Conservation (phyloP, 2,113 vertebrate genomes). For the Okapia johnstoni region DNA sequence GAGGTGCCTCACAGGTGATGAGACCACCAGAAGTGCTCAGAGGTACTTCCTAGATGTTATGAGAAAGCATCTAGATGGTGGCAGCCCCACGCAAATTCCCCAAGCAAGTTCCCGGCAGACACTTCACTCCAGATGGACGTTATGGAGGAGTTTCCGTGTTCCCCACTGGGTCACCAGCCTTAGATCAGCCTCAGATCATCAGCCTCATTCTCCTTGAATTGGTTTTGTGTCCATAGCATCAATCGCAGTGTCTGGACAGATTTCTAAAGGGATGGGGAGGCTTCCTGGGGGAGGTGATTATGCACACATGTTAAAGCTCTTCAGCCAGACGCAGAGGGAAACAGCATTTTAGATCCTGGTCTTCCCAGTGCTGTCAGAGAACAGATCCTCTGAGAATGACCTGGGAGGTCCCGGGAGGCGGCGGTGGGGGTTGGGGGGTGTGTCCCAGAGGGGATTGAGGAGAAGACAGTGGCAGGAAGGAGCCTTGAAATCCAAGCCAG, state of each 20-base stretch:
- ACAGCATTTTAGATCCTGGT: neutral
- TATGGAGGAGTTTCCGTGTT: no score
- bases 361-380: neutral
- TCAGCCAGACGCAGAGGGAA: neutral
- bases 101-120: neutral
- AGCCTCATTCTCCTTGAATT: neutral
- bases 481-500: neutral
- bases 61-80: neutral
- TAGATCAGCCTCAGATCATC: no score
- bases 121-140: accelerated
- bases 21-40: neutral
- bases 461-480: neutral
- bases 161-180: neutral
- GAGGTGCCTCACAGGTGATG: neutral
- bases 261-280: neutral
- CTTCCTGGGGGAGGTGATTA: neutral
- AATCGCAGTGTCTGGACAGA: neutral
- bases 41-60: neutral
- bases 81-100: neutral
- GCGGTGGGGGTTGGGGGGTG: accelerated
- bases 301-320: neutral
- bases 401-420: no score
- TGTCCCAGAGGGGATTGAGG: accelerated
- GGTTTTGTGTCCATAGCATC: neutral
- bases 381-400: no score